Base-by-base conservation (phyloP, 2,888 invertebrate species). In the Oscheius myriophilus region DNA sequence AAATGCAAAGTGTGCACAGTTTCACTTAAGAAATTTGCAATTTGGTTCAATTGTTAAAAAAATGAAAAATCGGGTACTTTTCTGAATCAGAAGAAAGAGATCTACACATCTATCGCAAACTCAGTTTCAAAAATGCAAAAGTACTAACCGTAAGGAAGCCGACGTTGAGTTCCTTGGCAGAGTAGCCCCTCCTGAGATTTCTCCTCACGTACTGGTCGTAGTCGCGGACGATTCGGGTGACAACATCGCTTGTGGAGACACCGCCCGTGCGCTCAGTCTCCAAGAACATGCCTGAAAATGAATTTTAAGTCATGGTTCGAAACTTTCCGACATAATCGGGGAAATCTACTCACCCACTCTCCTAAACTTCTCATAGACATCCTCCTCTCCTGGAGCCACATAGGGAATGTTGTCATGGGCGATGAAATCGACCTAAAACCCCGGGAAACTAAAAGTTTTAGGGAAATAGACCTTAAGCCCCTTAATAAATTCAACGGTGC, bases 381-480 rank as follows among this genome's bases (percentile, higher is more conserved):
- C 91, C 64, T 89, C 89, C 70, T 91, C 91, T 9, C 86, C 88
- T 73, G 93, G 93, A 2, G 92, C 92, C 63, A 92, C 92, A 89
- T 98, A 99, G 0, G 98, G 98, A 85, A 96, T 92, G 88, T 97
- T 96, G 89, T 98, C 98, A 89, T 98, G 98, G 39, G 98, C 95
- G 59, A 95, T 94, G 90, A 98, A 98, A 89, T 98, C 98, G 83
- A 98, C 97, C 91, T 92, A 26, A 41, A 67, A 39, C 41, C 7
- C n/a, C n/a, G n/a, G n/a, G 18, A 21, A 23, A 26, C 26, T 11
- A 16, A 33, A 33, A 14, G 16, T 25, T 12, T 14, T 9, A 9
- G 16, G 41, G 16, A 12, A 41, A 43, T 42, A n/a, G 39, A 91
- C 91, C 89, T 98, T 98, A 89, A 97, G 92, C 80, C 92, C 91